These are phyloP conservation scores for Diplazon laetatorius DNA, from an alignment of 2,888 invertebrate genomes.

Conservation along the genomic window DNA sequence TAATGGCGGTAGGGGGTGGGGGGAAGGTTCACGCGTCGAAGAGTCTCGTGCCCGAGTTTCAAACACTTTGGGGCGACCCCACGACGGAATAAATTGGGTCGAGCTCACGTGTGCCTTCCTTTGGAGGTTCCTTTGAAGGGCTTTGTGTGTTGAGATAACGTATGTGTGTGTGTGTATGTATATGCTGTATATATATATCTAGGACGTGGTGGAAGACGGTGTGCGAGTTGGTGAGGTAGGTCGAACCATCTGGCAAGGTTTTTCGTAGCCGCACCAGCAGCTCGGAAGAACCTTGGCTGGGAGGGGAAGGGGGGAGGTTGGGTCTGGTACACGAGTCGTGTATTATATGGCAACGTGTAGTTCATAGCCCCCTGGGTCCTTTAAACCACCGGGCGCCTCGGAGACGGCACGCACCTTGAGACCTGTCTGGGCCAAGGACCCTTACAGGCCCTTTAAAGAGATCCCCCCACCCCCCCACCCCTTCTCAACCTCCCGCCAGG, in stretches of 20 bases:
- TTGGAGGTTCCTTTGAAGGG: too few relatives aligned
- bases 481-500: too few relatives aligned
- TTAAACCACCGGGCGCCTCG: constrained; percentile 74
- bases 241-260: constrained; percentile 75
- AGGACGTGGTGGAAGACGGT: constrained; percentile 61
- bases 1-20: constrained; percentile 45
- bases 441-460: constrained; percentile 69
- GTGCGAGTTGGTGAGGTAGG: constrained; percentile 69
- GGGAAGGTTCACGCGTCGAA: constrained; percentile 30
- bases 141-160: constrained; percentile 24
- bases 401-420: constrained; percentile 78
- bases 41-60: constrained; percentile 50
- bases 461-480: constrained; percentile 59
- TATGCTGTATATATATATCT: constrained; percentile 43
- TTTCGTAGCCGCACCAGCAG: constrained; percentile 45
- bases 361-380: constrained; percentile 67
- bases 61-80: constrained; percentile 17
- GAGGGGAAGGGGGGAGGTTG: constrained; percentile 43
- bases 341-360: constrained; percentile 26
- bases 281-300: constrained; percentile 37
- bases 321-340: not conserved
- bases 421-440: constrained; percentile 78
- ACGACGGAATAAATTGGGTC: constrained; percentile 43
- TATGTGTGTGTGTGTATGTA: constrained; percentile 23
- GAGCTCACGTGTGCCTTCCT: too few relatives aligned